These are phyloP conservation scores for Neodiprion virginianus DNA, from an alignment of 1,140 invertebrate genomes.

Conservation along the genomic window DNA sequence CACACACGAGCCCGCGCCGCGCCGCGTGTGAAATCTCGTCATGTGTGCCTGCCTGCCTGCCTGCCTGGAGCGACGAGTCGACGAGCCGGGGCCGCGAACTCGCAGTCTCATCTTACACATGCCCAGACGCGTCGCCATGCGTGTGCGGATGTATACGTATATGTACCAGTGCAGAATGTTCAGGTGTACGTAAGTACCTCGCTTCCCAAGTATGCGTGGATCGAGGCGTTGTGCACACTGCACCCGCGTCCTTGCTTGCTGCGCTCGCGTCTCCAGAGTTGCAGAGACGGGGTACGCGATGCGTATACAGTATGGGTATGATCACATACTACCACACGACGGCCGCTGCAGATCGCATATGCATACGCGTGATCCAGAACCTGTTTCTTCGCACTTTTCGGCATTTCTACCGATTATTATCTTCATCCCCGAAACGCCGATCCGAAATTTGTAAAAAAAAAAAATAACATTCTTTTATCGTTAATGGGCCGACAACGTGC, in stretches of 20 bases:
- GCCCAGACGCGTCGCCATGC: background rate
- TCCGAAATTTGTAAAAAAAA: too few relatives aligned
- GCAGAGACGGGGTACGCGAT: too few relatives aligned
- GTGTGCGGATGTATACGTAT: background rate
- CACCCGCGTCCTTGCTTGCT: too few relatives aligned
- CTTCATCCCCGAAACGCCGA: constrained; percentile 26
- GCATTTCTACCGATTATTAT: constrained; percentile 54
- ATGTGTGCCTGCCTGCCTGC: background rate
- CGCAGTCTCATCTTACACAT: background rate
- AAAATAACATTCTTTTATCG: too few relatives aligned
- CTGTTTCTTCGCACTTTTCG: constrained; percentile 43
- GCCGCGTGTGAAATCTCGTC: background rate
- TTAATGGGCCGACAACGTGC: too few relatives aligned
- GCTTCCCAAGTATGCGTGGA: background rate
- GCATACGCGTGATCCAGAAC: background rate
- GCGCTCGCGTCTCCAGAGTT: too few relatives aligned
- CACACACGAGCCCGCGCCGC: background rate
- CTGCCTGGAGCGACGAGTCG: background rate
- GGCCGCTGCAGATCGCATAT: background rate
- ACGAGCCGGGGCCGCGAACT: background rate
- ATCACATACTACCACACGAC: too few relatives aligned
- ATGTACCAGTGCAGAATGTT: constrained; percentile 30
- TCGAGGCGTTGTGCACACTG: too few relatives aligned
- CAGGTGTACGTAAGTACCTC: constrained; percentile 36
- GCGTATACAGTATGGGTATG: too few relatives aligned